Evolutionary conservation across 2,113 vertebrate species (phyloP).

Genomic region (Mobula hypostoma): DNA sequence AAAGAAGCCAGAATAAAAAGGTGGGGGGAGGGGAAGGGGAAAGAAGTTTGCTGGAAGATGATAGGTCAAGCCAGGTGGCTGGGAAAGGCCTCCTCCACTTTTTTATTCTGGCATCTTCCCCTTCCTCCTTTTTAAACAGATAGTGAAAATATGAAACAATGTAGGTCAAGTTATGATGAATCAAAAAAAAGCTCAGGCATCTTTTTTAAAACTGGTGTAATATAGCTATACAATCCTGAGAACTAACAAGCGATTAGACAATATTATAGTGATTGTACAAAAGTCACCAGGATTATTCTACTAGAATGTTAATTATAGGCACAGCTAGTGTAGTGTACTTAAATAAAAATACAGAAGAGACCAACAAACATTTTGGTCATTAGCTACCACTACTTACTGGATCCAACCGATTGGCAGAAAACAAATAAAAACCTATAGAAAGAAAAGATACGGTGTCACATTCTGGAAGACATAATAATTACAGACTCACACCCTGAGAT

Average conservation of each 20-base stretch:
- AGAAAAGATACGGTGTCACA: not conserved
- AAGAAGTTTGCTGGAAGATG: too few relatives aligned
- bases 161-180: not conserved
- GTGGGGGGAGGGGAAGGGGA: too few relatives aligned
- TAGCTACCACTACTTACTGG: conserved; percentile 64
- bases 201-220: not conserved
- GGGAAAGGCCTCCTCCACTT: too few relatives aligned
- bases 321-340: not conserved
- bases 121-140: not conserved
- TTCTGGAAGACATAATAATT: not conserved
- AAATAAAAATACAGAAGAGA: not conserved
- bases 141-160: not conserved
- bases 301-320: not conserved
- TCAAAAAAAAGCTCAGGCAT: conserved; percentile 12
- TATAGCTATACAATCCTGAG: not conserved
- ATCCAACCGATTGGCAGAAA: conserved; percentile 81
- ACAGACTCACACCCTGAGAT: not conserved
- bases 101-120: too few relatives aligned
- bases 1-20: too few relatives aligned
- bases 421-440: conserved; percentile 84
- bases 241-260: not conserved
- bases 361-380: not conserved
- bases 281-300: not conserved
- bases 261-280: not conserved
- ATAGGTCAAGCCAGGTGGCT: too few relatives aligned